Conservation (phyloP, 2,113 vertebrate genomes). For the Gadus macrocephalus region DNA sequence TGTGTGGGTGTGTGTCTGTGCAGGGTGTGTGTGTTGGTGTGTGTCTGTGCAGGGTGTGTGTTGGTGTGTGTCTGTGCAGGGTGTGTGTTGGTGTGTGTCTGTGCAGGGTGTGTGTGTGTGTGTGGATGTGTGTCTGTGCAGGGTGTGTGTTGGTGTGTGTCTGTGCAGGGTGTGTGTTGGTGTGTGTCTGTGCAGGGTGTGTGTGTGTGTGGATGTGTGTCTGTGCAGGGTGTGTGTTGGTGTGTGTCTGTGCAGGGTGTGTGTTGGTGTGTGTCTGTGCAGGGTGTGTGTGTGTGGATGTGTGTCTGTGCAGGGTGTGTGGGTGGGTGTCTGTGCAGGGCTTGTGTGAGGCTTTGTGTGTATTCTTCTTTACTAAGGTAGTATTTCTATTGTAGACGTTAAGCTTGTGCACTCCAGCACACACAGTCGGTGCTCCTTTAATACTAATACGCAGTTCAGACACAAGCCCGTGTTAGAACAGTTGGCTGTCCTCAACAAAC, state of each 20-base stretch:
- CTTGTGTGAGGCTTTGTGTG: not conserved
- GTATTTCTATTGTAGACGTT: too few species aligned
- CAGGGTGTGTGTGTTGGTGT: constrained; percentile 1
- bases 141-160: not conserved
- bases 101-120: constrained; percentile 3
- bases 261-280: not conserved
- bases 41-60: constrained; percentile 4
- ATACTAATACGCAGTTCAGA: too few species aligned
- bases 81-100: not conserved
- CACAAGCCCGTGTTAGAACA: too few species aligned
- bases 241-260: not conserved
- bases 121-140: not conserved
- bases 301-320: not conserved
- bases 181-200: not conserved
- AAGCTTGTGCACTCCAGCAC: too few species aligned
- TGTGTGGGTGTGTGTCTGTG: not conserved
- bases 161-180: constrained; percentile 3
- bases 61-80: not conserved
- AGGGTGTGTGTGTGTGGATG: not conserved
- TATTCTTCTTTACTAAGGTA: not conserved
- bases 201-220: not conserved
- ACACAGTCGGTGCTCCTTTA: too few species aligned
- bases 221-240: constrained; percentile 3
- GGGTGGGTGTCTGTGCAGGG: not conserved
- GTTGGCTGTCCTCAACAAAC: too few species aligned